Base-by-base conservation (phyloP, 2,888 invertebrate species). In the Sarcophaga subvicina region DNA sequence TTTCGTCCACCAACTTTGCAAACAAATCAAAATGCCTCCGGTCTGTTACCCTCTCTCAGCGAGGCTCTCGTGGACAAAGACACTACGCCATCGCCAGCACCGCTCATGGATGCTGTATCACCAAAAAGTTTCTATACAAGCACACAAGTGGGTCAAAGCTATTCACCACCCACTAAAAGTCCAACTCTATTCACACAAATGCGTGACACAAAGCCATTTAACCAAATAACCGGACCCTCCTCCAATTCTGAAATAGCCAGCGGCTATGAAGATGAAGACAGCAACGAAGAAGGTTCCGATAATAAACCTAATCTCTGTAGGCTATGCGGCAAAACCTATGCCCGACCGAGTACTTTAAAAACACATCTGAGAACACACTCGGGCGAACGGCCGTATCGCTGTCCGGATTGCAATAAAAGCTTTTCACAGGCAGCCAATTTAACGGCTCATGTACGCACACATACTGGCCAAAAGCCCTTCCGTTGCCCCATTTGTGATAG, bases 381-480 rank as follows among this genome's bases (percentile, higher is more conserved):
- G 4, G 99, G 99, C 0, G 99, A 99, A 93, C 96, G 98, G 90
- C 94, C 94, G 3, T 94, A 93, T 84, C 91, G 94, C 81, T 98
- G 98, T 93, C 96, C 97, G 73, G 98, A 98, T 91, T 99, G 99
- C 94, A 97, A 97, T 93, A 99, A 99, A 94, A 98, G 98, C 89
- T 99, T 99, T 94, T 98, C 98, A 71, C 99, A 99, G 94, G 99
- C 99, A 67, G 99, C 99, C 88, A 99, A 99, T 94, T 94, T 99
- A 89, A 99, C 99, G 11, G 99, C 99, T 14, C 99, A 99, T 93
- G 97, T 98, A 93, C 93, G 94, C 93, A 94, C 94, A 93, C 99
- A 99, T 94, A 97, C 97, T 85, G 99, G 99, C 1, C 99, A 99
- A 94, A 99, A 99, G 92, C 99, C 99, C 64, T 99, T 99, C 93